phyloP scores from a whole-genome alignment of 1,140 invertebrate species.

The Elysia chlorotica region DNA sequence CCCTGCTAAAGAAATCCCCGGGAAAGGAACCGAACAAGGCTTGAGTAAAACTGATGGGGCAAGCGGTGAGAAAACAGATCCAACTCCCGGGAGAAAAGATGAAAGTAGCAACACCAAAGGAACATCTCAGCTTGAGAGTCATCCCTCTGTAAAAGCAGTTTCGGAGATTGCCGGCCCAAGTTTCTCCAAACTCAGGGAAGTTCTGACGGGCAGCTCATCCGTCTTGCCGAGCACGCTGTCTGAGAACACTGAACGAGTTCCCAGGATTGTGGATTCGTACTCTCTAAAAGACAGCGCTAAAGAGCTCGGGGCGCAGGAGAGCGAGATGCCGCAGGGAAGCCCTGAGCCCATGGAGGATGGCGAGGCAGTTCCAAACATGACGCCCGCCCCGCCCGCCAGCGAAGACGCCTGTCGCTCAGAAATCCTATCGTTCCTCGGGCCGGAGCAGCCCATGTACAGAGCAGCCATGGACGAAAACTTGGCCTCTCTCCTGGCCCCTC shows the following conservation, averaged over 20 bases:
- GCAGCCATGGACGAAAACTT: neutral
- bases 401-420: conserved; percentile 4
- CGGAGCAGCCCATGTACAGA: conserved; percentile 11
- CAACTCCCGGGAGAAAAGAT: too few species aligned
- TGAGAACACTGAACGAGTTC: too few species aligned
- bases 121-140: too few species aligned
- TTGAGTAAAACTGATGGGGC: too few species aligned
- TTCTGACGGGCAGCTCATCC: neutral
- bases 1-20: too few species aligned
- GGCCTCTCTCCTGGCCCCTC: neutral
- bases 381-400: too few species aligned
- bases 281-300: conserved; percentile 21
- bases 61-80: too few species aligned
- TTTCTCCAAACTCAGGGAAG: conserved; percentile 19
- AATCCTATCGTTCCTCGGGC: conserved; percentile 13
- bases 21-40: too few species aligned
- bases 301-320: neutral
- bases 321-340: neutral
- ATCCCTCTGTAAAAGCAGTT: too few species aligned
- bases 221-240: too few species aligned
- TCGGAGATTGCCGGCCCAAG: too few species aligned
- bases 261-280: conserved; percentile 34
- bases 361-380: neutral
- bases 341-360: neutral
- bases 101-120: too few species aligned